A percentile compares a stretch with the other conserved stretches of the same genome.
phyloP scores from a whole-genome alignment of 2,797 vertebrate genomes.

The Rhinophrynus dorsalis region DNA sequence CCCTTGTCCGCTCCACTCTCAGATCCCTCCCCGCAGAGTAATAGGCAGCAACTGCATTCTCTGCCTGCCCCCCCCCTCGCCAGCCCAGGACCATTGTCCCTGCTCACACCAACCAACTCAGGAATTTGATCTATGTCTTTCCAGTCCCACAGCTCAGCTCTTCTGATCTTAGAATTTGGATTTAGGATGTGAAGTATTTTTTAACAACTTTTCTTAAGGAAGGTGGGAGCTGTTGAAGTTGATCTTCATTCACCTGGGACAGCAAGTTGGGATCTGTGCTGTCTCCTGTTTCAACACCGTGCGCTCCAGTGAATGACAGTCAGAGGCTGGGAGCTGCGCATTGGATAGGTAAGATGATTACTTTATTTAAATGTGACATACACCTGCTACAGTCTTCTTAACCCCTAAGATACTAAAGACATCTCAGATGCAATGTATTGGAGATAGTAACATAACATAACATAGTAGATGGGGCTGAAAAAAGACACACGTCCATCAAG shows the following conservation, averaged over 20 bases:
- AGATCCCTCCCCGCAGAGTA: background rate
- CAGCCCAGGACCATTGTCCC: background rate
- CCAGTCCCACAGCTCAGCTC: constrained; percentile 6
- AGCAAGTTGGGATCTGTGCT: background rate
- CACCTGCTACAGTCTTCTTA: background rate
- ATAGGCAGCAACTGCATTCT: background rate
- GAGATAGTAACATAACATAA: too few species aligned
- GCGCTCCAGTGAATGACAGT: background rate
- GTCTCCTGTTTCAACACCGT: background rate
- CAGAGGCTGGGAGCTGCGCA: background rate
- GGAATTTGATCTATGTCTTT: constrained; percentile 15
- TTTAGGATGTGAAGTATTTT: constrained; percentile 7
- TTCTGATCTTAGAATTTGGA: background rate
- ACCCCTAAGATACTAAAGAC: too few species aligned
- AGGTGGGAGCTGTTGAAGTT: background rate
- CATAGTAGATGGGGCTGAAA: too few species aligned
- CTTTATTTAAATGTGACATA: background rate
- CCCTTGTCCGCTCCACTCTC: background rate
- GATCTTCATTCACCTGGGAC: too few species aligned
- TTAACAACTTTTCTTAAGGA: background rate
- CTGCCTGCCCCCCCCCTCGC: accelerated
- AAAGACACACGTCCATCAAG: too few species aligned
- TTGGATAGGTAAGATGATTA: constrained; percentile 2
- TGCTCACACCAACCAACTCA: background rate
- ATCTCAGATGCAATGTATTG: too few species aligned